phyloP scores from a whole-genome alignment of 2,113 vertebrate genomes.

The Salminus brasiliensis region DNA sequence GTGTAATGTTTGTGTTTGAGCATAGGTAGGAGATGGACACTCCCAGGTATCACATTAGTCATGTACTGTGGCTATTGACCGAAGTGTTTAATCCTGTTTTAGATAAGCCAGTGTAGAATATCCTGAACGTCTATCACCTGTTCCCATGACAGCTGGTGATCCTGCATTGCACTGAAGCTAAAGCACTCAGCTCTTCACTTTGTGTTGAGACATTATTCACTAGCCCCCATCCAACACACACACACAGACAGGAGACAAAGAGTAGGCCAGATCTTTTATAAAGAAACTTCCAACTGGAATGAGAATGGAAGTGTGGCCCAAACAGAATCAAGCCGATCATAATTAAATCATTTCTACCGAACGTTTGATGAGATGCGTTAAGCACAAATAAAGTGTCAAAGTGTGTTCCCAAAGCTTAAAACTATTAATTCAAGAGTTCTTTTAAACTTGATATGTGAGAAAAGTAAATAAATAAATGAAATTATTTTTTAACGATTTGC shows the following conservation, averaged over 20 bases:
- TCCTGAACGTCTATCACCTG: conserved; percentile 30
- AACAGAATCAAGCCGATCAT: background rate
- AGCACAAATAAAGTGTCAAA: too few species aligned
- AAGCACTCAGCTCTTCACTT: background rate
- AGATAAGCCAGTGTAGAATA: conserved; percentile 26
- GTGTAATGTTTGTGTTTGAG: background rate
- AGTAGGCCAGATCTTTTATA: background rate
- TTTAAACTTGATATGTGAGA: too few species aligned
- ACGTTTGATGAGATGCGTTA: too few species aligned
- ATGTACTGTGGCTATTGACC: conserved; percentile 3
- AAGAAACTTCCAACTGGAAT: background rate
- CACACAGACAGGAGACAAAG: background rate
- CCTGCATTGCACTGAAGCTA: background rate
- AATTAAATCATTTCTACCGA: too few species aligned
- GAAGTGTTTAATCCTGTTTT: conserved; percentile 6
- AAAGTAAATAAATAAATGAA: too few species aligned
- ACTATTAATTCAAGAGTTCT: too few species aligned
- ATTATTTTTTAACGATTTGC: too few species aligned
- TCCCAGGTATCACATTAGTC: conserved; percentile 3
- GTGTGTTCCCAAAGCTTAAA: too few species aligned
- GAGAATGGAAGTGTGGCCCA: background rate
- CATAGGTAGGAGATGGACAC: background rate
- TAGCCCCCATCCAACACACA: too few species aligned
- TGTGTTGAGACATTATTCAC: background rate
- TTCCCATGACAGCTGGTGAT: conserved; percentile 24